These are phyloP conservation scores for Notospermus geniculatus DNA, from an alignment of 1,140 invertebrate species.

Conservation along the genomic window DNA sequence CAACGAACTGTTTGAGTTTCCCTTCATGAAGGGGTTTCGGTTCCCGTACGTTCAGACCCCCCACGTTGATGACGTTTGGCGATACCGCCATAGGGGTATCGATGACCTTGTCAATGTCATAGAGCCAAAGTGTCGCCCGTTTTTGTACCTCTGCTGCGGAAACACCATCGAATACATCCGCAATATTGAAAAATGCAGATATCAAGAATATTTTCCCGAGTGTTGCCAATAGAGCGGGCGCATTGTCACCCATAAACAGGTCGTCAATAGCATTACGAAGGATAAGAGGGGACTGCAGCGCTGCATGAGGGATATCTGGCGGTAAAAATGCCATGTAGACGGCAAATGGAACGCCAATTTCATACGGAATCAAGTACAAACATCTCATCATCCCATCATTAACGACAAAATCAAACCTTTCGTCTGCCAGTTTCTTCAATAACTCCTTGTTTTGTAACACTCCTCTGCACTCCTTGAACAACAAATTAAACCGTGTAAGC, in stretches of 20 bases:
- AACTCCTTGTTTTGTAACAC: neutral
- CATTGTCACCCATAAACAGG: neutral
- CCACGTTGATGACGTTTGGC: conserved; percentile 11
- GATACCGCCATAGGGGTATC: neutral
- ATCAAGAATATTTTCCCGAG: conserved; percentile 1
- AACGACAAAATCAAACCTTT: conserved; percentile 5
- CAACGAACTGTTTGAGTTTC: neutral
- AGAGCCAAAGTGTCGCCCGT: neutral
- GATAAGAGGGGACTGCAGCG: neutral
- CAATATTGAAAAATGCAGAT: neutral
- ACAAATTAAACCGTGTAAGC: neutral
- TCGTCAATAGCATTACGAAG: neutral
- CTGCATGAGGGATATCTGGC: neutral
- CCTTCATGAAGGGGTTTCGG: conserved; percentile 7
- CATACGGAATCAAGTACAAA: neutral
- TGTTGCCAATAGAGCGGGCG: neutral
- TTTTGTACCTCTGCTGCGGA: neutral
- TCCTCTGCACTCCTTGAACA: neutral
- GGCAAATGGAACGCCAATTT: neutral
- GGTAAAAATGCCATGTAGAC: neutral
- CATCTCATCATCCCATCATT: neutral
- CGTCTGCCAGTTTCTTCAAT: neutral
- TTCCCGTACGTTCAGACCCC: neutral
- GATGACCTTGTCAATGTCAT: neutral
- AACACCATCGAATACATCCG: neutral